Conservation (phyloP, 2,888 invertebrate species). For the Allacma fusca region DNA sequence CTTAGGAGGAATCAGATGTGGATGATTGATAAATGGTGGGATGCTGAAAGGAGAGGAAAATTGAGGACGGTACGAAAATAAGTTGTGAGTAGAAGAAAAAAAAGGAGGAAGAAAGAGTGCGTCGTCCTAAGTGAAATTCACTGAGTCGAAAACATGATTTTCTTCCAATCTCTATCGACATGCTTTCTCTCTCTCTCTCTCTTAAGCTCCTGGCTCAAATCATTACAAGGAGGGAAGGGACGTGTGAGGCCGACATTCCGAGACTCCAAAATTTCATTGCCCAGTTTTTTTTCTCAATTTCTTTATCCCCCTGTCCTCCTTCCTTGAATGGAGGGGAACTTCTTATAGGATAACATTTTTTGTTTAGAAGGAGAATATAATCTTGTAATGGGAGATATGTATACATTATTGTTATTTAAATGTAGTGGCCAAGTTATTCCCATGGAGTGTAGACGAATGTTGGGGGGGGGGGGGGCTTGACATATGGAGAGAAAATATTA, state of each 20-base stretch:
- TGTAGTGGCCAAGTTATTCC: too few species aligned
- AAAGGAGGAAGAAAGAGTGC: neutral
- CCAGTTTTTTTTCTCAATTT: neutral
- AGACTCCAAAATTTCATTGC: neutral
- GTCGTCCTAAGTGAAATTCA: neutral
- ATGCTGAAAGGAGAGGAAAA: constrained; percentile 9
- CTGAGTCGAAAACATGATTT: constrained; percentile 19
- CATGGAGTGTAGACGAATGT: too few species aligned
- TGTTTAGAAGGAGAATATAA: neutral
- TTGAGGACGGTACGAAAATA: neutral
- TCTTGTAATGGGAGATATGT: too few species aligned
- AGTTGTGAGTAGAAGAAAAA: neutral
- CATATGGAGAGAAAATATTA: too few species aligned
- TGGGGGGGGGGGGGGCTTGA: too few species aligned
- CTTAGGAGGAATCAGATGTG: too few species aligned
- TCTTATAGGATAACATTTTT: too few species aligned
- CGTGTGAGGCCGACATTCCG: constrained; percentile 25
- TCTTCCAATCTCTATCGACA: neutral
- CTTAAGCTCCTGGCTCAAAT: neutral
- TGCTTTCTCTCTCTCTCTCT: neutral
- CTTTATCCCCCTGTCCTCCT: neutral
- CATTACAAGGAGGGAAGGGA: neutral
- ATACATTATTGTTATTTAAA: too few species aligned
- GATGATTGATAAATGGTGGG: neutral
- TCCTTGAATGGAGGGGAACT: neutral